A percentile compares a stretch with the other conserved stretches of the same genome.
phyloP scores from a whole-genome alignment of 2,797 vertebrate species.

The Adelosebastes latens region DNA sequence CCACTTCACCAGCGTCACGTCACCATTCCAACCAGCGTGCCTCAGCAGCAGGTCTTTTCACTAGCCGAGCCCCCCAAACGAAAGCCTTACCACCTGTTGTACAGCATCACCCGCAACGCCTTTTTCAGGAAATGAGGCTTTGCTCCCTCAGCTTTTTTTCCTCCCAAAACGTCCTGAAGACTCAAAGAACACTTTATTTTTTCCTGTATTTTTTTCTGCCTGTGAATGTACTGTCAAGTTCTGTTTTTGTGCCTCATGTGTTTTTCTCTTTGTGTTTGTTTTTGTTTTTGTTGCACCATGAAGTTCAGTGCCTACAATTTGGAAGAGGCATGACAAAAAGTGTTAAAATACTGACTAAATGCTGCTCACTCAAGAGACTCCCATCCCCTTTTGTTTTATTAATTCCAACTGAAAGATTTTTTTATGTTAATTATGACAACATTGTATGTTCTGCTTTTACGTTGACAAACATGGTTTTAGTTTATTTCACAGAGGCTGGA shows the following conservation, averaged over 20 bases:
- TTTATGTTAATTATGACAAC: constrained; percentile 60
- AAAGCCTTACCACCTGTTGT: constrained; percentile 92
- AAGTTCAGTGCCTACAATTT: constrained; percentile 60
- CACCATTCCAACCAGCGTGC: constrained; percentile 94
- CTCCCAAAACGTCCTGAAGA: constrained; percentile 56
- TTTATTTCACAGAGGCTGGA: constrained; percentile 79
- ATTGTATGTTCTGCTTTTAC: constrained; percentile 66
- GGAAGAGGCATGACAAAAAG: constrained; percentile 51
- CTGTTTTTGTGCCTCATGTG: constrained; percentile 47
- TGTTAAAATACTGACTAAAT: constrained; percentile 76
- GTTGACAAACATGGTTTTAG: constrained; percentile 59
- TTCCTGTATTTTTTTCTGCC: constrained; percentile 19
- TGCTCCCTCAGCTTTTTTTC: neutral
- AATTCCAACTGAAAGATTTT: constrained; percentile 56
- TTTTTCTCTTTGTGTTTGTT: constrained; percentile 37
- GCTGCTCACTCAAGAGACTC: constrained; percentile 68
- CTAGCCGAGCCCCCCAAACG: constrained; percentile 95
- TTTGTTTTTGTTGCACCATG: constrained; percentile 53
- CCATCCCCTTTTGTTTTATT: constrained; percentile 28
- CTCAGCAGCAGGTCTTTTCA: constrained; percentile 95
- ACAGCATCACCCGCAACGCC: constrained; percentile 89
- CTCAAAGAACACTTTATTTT: constrained; percentile 60
- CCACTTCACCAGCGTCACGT: constrained; percentile 95
- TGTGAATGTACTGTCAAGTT: constrained; percentile 54
- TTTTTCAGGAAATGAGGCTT: constrained; percentile 91